phyloP scores from a whole-genome alignment of 2,888 invertebrate species.

The Campoplex capitator region DNA sequence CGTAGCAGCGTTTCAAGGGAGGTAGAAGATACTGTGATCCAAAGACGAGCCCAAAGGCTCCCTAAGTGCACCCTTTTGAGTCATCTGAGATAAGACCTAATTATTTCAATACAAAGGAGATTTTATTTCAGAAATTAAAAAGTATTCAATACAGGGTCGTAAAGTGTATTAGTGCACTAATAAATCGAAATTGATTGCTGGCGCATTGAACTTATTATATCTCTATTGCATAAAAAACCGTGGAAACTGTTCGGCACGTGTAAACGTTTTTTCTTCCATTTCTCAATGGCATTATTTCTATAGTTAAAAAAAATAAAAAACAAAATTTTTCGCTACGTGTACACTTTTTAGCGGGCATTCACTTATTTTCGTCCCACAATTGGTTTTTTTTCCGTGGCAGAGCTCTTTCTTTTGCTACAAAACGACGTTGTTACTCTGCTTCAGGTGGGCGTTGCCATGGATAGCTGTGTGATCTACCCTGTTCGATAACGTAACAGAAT shows the following conservation, averaged over 20 bases:
- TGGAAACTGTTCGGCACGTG: not conserved
- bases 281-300: not conserved
- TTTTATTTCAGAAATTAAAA: too few species aligned
- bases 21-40: not conserved
- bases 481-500: not conserved
- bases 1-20: not conserved
- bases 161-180: too few species aligned
- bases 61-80: not conserved
- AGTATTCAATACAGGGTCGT: too few species aligned
- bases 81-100: too few species aligned
- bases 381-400: not conserved
- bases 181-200: too few species aligned
- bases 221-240: not conserved
- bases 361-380: not conserved
- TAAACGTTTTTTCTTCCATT: not conserved
- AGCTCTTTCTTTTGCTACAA: not conserved
- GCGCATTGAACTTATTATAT: not conserved
- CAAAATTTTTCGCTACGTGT: not conserved
- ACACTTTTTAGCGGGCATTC: not conserved
- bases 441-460: not conserved
- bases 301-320: not conserved
- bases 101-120: too few species aligned
- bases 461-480: not conserved
- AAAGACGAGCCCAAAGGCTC: not conserved
- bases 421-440: conserved; percentile 14